These are phyloP conservation scores for Psittacula derbiana DNA, from an alignment of 2,797 vertebrate genomes.

Conservation along the genomic window DNA sequence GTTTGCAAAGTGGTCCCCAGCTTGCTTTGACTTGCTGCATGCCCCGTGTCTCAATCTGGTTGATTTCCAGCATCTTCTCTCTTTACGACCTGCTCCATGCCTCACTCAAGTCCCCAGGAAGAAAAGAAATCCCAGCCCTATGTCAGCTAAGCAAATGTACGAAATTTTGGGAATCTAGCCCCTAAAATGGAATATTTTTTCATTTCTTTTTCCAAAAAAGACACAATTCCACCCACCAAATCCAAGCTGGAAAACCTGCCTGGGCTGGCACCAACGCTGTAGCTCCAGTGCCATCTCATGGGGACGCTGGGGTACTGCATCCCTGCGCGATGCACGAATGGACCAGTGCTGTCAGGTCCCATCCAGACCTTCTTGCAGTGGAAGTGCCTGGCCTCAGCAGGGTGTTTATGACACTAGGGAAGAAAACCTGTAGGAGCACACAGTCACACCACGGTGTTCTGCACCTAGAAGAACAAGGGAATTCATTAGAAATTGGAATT, in stretches of 20 bases:
- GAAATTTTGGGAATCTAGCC: background rate
- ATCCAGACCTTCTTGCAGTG: background rate
- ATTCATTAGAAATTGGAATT: accelerated
- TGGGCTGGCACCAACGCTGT: background rate
- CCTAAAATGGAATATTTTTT: accelerated
- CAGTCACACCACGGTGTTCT: too few species aligned
- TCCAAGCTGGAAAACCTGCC: background rate
- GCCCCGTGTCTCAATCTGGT: accelerated
- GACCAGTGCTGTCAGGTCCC: accelerated
- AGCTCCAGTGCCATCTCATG: slow-evolving; percentile 50
- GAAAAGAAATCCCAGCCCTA: background rate
- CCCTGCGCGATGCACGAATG: accelerated
- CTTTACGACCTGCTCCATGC: background rate
- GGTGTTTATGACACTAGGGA: accelerated
- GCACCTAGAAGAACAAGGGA: accelerated
- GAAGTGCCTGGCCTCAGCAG: background rate
- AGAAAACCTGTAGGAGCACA: background rate
- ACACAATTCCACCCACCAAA: background rate
- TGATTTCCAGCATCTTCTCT: background rate
- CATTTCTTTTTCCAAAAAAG: background rate
- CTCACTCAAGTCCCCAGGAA: accelerated
- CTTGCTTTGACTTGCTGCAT: background rate
- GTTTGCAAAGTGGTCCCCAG: background rate
- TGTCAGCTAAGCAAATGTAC: accelerated
- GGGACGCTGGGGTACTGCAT: background rate